Percentiles rank a stretch among this genome's conserved stretches.
phyloP scores from a whole-genome alignment of 2,888 invertebrate species.

The Linnaemya tessellans region DNA sequence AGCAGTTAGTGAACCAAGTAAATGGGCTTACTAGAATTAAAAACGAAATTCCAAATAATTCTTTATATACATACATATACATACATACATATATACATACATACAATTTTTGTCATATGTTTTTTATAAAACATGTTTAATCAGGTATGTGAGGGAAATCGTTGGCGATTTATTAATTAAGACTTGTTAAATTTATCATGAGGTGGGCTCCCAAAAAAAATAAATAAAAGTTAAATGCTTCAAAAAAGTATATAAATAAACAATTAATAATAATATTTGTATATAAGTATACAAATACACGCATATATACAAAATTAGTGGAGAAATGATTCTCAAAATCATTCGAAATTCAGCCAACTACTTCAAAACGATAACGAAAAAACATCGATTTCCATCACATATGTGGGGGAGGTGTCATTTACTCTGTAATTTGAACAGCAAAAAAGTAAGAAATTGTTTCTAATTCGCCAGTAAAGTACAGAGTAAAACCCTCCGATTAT shows the following conservation, averaged over 20 bases:
- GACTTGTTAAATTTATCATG: no score
- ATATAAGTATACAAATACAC: no score
- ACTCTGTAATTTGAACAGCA: not conserved
- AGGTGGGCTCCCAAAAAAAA: no score
- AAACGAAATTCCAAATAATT: not conserved
- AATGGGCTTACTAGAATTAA: constrained; percentile 48
- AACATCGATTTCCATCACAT: not conserved
- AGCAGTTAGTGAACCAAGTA: constrained; percentile 53
- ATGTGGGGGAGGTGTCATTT: not conserved
- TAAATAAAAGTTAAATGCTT: no score
- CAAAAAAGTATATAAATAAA: no score
- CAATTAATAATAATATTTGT: no score
- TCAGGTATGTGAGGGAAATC: not conserved
- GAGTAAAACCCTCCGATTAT: constrained; percentile 1
- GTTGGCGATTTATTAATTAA: not conserved
- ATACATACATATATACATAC: not conserved
- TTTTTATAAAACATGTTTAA: not conserved
- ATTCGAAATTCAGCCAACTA: not conserved
- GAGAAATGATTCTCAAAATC: not conserved
- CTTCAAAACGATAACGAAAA: not conserved
- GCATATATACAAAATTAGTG: no score
- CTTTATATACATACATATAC: not conserved
- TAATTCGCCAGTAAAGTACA: not conserved
- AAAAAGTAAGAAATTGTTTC: not conserved
- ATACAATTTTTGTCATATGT: not conserved